phyloP scores from a whole-genome alignment of 1,140 invertebrate genomes.

The Leptinotarsa defecta region DNA sequence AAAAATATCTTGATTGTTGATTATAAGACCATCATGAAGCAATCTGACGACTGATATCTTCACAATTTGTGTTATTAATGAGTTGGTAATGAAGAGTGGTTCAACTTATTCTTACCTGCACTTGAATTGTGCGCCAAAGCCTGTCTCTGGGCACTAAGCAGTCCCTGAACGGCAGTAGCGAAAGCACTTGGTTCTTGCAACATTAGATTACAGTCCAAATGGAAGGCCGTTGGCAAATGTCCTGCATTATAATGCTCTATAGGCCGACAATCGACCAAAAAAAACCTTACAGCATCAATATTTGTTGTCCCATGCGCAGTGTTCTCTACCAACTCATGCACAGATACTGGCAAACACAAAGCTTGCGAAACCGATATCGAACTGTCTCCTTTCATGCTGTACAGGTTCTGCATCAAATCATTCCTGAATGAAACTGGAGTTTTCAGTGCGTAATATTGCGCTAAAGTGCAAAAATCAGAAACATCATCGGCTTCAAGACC shows the following conservation, averaged over 20 bases:
- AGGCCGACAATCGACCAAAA: conserved; percentile 95
- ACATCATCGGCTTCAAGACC: conserved; percentile 91
- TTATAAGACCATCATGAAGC: no score
- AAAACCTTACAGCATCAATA: conserved; percentile 79
- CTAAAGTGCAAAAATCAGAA: conserved; percentile 94
- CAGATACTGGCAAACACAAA: conserved; percentile 91
- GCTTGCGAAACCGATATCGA: conserved; percentile 75
- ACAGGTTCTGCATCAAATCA: conserved; percentile 61
- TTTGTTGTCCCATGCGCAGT: conserved; percentile 57
- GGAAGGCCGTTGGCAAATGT: conserved; percentile 95
- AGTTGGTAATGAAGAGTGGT: no score
- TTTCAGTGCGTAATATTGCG: conserved; percentile 90
- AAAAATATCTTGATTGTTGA: no score
- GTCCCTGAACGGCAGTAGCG: conserved; percentile 90
- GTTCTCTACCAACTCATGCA: conserved; percentile 82
- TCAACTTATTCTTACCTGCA: conserved; percentile 64
- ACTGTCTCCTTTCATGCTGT: conserved; percentile 56
- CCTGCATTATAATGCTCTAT: conserved; percentile 96
- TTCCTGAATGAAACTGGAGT: conserved; percentile 92
- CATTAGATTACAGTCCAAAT: conserved; percentile 97
- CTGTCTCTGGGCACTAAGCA: conserved; percentile 88
- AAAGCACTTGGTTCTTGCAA: conserved; percentile 94
- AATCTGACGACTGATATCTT: no score
- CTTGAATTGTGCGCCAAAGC: conserved; percentile 85
- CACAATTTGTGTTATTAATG: no score